Evolutionary conservation across 2,797 vertebrate species (phyloP).

Genomic region (Sebastes elongatus): DNA sequence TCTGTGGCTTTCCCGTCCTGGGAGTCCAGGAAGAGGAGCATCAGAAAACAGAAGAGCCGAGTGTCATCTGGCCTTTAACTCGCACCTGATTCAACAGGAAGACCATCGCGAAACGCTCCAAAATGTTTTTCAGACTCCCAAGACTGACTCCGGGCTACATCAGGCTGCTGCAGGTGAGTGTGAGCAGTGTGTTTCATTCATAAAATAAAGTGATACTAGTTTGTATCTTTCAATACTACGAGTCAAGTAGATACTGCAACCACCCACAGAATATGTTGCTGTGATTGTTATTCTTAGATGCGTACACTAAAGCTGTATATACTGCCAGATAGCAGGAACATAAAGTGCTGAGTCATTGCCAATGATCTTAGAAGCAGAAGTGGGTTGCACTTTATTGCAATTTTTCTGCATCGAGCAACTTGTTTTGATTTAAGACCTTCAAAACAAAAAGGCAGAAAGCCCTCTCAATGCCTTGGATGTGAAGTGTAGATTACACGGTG

Average conservation of each 20-base stretch:
- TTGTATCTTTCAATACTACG: background rate
- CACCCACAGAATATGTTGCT: background rate
- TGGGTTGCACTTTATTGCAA: conserved; percentile 16
- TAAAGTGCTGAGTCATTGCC: conserved; percentile 35
- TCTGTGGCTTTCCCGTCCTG: conserved; percentile 42
- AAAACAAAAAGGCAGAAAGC: conserved; percentile 4
- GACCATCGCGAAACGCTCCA: conserved; percentile 10
- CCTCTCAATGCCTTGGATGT: conserved; percentile 5
- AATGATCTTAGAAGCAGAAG: background rate
- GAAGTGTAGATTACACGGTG: background rate
- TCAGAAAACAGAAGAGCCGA: conserved; percentile 1
- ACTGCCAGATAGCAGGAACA: background rate
- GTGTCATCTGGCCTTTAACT: background rate
- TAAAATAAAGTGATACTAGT: background rate
- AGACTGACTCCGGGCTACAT: conserved; percentile 77
- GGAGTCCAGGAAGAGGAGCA: conserved; percentile 57
- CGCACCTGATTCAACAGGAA: conserved; percentile 9
- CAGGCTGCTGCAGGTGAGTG: conserved; percentile 79
- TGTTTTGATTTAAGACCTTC: conserved; percentile 38
- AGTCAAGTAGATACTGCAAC: background rate
- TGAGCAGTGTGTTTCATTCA: background rate
- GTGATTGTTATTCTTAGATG: background rate
- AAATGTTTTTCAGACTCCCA: conserved; percentile 75
- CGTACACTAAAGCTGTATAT: background rate
- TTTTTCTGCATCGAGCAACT: conserved; percentile 8